Percentiles rank a stretch among this genome's conserved stretches.
Evolutionary conservation across 2,888 invertebrate genomes (phyloP).

Genomic region (Carterocephalus palaemon): DNA sequence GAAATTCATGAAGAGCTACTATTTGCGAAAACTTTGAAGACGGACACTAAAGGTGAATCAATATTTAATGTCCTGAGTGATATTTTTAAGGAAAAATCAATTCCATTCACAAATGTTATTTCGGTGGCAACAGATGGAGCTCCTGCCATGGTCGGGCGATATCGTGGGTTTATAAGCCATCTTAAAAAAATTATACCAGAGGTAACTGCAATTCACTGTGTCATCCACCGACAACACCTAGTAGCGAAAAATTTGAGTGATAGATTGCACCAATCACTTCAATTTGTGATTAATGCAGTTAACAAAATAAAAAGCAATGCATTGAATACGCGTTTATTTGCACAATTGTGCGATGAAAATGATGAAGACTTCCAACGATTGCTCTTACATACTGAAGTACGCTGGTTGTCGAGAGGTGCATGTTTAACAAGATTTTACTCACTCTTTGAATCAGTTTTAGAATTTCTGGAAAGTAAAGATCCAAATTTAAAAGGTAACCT

Average conservation of each 20-base stretch:
- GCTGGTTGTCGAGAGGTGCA: slow-evolving; percentile 31
- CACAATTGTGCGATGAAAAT: slow-evolving; percentile 28
- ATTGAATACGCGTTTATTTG: slow-evolving; percentile 29
- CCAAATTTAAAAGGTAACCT: slow-evolving; percentile 22
- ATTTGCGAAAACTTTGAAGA: slow-evolving; percentile 35
- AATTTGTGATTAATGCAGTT: slow-evolving; percentile 25
- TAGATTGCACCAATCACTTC: slow-evolving; percentile 24
- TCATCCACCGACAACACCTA: slow-evolving; percentile 17
- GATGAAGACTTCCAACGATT: slow-evolving; percentile 29
- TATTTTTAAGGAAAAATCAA: slow-evolving; percentile 28
- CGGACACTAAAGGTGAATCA: slow-evolving; percentile 28
- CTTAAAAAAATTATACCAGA: slow-evolving; percentile 28
- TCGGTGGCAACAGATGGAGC: slow-evolving; percentile 27
- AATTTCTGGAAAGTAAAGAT: slow-evolving; percentile 23
- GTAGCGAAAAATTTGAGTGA: slow-evolving; percentile 21
- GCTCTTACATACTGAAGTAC: slow-evolving; percentile 32
- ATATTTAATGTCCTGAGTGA: slow-evolving; percentile 29
- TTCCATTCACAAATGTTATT: slow-evolving; percentile 29
- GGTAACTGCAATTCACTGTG: slow-evolving; percentile 17
- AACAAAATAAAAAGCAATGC: slow-evolving; percentile 29
- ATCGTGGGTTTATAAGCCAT: slow-evolving; percentile 28
- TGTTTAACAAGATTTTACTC: slow-evolving; percentile 22
- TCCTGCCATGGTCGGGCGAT: slow-evolving; percentile 30
- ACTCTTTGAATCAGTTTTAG: no score
- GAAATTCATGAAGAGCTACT: slow-evolving; percentile 35